Evolutionary conservation across 2,888 invertebrate species (phyloP), one percentile per base, ranked within the genome.

Genomic region (Latheticus oryzae): DNA sequence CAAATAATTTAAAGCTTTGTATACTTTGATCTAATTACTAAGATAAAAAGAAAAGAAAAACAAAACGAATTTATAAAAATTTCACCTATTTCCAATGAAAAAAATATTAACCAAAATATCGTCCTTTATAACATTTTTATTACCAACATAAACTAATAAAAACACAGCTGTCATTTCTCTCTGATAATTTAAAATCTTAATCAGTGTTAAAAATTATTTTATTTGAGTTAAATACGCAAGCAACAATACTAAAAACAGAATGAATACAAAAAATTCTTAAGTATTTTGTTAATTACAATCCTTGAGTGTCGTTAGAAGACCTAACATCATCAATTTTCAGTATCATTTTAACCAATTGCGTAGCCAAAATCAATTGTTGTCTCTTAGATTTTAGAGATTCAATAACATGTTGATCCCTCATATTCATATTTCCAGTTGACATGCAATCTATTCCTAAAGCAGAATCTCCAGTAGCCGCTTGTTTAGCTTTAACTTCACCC

Each of bases 331-430:
- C 99, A 59, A 99, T 99, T 81, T 99, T 99, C 65, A 99, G 85
- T 65, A 99, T 98, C 99, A 99, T 99, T 79, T 98, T 97, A 45
- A 98, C 98, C 61, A 99, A 85, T 75, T 99, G 99, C 0, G 98
- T 96, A 11, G 99, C 98, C 66, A 99, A 83, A 19, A 96, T 83
- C 58, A 99, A 91, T 81, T 99, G 99, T 75, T 99, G 97, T 72
- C 94, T 92, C 85, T 99, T 99, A 23, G 96, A 95, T 78, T 93
- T 90, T 40, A 99, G 84, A 0, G 99, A 96, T 81, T 99, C 99
- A 57, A 99, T 91, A 7, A 99, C 97, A 77, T 95, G 91, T 80
- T 95, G 92, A 3, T 84, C 84, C 74, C 93, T 92, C 99, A 99
- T 99, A 80, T 99, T 95, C 64, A 83, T 81, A 62, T 78, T 79